phyloP scores from a whole-genome alignment of 1,140 invertebrate genomes.

The Mactra quadrangularis region DNA sequence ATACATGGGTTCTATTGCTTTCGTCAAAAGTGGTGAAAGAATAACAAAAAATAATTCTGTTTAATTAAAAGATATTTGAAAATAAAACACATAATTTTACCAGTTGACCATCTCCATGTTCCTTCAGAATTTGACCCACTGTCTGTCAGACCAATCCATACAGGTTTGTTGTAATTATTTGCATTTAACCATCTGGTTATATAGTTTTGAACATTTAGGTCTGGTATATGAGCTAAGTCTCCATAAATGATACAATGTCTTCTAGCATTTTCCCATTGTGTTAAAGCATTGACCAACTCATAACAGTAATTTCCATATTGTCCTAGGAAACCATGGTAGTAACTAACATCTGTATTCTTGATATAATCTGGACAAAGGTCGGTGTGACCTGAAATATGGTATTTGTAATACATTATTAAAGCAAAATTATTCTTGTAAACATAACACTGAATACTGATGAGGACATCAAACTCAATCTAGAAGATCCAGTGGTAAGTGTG shows the following conservation, averaged over 20 bases:
- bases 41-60: no score
- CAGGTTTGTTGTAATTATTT: slow-evolving; percentile 14
- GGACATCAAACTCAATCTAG: no score
- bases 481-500: no score
- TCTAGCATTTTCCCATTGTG: slow-evolving; percentile 44
- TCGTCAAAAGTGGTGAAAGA: no score
- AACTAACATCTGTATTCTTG: slow-evolving; percentile 19
- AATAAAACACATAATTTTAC: no score
- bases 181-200: slow-evolving; percentile 28
- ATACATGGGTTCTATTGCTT: no score
- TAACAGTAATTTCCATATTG: slow-evolving; percentile 51
- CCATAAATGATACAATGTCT: slow-evolving; percentile 29
- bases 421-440: no score
- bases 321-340: slow-evolving; percentile 35
- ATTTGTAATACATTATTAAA: no score
- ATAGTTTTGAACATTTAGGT: slow-evolving; percentile 27
- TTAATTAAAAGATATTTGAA: no score
- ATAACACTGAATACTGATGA: no score
- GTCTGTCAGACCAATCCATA: slow-evolving; percentile 48
- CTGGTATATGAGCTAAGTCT: slow-evolving; percentile 12
- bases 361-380: slow-evolving; percentile 44
- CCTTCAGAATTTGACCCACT: slow-evolving; percentile 20
- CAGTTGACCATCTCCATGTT: slow-evolving; percentile 31
- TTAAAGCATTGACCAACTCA: slow-evolving; percentile 25
- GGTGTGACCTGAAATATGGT: slow-evolving; percentile 20